These are phyloP conservation scores for Chydorus sphaericus DNA, from an alignment of 2,888 invertebrate species.

Conservation along the genomic window DNA sequence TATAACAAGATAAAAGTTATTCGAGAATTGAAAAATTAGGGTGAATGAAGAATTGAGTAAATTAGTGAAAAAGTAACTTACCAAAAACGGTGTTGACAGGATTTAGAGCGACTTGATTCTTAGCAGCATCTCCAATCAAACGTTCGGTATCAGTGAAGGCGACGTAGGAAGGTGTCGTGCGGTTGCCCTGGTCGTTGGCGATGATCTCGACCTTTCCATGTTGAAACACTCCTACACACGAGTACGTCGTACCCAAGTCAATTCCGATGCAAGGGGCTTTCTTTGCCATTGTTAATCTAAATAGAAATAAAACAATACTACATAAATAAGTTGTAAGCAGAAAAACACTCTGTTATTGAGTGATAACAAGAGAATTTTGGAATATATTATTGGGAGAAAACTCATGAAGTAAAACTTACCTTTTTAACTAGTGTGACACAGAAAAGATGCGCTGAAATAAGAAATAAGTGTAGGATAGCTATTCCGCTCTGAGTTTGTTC, in stretches of 20 bases:
- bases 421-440: too few relatives aligned
- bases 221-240: constrained; percentile 67
- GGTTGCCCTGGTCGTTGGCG: constrained; percentile 58
- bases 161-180: constrained; percentile 30
- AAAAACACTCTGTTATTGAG: too few relatives aligned
- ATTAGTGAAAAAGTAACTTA: constrained; percentile 7
- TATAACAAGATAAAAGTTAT: constrained; percentile 13
- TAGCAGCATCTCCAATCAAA: constrained; percentile 29
- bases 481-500: too few relatives aligned
- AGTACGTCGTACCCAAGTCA: constrained; percentile 75
- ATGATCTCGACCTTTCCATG: constrained; percentile 70
- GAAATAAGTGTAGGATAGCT: too few relatives aligned
- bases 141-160: constrained; percentile 30
- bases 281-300: constrained; percentile 14
- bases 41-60: neutral
- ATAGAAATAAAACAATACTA: neutral
- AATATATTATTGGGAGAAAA: too few relatives aligned
- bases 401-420: too few relatives aligned
- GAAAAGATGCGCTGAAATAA: too few relatives aligned
- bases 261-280: constrained; percentile 52
- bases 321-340: too few relatives aligned
- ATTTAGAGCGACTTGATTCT: constrained; percentile 36
- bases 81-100: constrained; percentile 31
- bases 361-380: too few relatives aligned
- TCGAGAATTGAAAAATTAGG: neutral